Evolutionary conservation across 1,140 invertebrate species (phyloP), one percentile per base, ranked within the genome.

Genomic region (Tribolium castaneum): DNA sequence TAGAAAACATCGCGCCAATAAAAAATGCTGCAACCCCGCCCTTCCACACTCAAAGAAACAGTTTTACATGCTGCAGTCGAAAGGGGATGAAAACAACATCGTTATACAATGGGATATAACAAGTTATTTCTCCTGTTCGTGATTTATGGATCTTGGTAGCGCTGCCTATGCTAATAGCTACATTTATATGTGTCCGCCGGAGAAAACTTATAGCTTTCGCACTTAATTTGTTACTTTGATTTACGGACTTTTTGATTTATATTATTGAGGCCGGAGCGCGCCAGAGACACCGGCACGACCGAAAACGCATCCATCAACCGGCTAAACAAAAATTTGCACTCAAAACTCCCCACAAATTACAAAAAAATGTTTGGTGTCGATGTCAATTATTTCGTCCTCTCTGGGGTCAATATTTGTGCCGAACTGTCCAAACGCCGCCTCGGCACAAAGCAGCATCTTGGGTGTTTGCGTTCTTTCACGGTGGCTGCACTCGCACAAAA

Each of bases 211-310:
- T 84, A 82, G 82, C 83, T 81, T 85, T 85, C 82, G 83, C 83
- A 85, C 84, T 86, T 86, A 86, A 86, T 86, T 86, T 86, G 85
- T 86, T 86, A 84, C 83, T 86, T 86, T 85, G 85, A 86, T 86
- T 86, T 86, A 86, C 84, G 84, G 78, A 66, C 77, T 52, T 80
- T 81, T 79, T 81, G 77, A 81, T 81, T 81, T 80, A 78, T 76
- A 75, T 74, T 74, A 74, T 66, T 66, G 9, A 45, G 39, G 9
- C 7, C 39, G 13, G 13, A 56, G 12, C 13, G 22, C 0, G 7
- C 52, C 52, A 56, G 25, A 30, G 25, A 30, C 25, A 30, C 25
- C 4, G 25, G 25, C 25, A 16, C 14, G 9, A 56, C 14, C 7
- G 12, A 56, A 16, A 30, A 30, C 3, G 25, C 22, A 56, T 56